Percentiles rank a stretch among this genome's conserved stretches.
These are phyloP conservation scores for Phorcus lineatus DNA, from an alignment of 2,888 invertebrate species.

Conservation along the genomic window DNA sequence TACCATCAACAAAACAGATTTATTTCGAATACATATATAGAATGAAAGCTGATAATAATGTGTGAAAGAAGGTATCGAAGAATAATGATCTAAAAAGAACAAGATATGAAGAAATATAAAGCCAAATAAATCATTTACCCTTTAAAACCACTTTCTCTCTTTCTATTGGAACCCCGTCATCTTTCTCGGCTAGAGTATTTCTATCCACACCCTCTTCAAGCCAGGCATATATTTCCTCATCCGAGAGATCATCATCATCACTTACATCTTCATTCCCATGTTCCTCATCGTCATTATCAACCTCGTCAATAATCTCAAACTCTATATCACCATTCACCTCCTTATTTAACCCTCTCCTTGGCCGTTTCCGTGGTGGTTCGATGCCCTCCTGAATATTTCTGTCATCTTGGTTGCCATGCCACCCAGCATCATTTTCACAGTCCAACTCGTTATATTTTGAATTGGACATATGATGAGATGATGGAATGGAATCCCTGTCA, in stretches of 20 bases:
- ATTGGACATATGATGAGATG: conserved; percentile 64
- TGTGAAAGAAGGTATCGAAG: too few relatives aligned
- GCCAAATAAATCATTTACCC: conserved; percentile 48
- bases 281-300: conserved; percentile 35
- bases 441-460: conserved; percentile 54
- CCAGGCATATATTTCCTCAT: conserved; percentile 30
- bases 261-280: conserved; percentile 22
- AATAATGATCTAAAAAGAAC: not conserved
- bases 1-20: too few relatives aligned
- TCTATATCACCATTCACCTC: conserved; percentile 33
- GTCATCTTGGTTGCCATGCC: conserved; percentile 25
- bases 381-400: not conserved
- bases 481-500: conserved; percentile 41
- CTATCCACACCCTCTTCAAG: conserved; percentile 63
- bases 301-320: conserved; percentile 26
- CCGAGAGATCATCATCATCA: conserved; percentile 18
- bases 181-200: conserved; percentile 32
- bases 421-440: conserved; percentile 62
- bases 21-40: too few relatives aligned
- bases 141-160: conserved; percentile 60
- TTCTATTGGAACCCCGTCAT: conserved; percentile 44
- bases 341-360: not conserved
- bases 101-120: not conserved
- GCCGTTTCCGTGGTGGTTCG: conserved; percentile 15
- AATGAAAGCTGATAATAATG: too few relatives aligned